Base-by-base conservation (phyloP, 2,888 invertebrate genomes). In the Empis stercorea region DNA sequence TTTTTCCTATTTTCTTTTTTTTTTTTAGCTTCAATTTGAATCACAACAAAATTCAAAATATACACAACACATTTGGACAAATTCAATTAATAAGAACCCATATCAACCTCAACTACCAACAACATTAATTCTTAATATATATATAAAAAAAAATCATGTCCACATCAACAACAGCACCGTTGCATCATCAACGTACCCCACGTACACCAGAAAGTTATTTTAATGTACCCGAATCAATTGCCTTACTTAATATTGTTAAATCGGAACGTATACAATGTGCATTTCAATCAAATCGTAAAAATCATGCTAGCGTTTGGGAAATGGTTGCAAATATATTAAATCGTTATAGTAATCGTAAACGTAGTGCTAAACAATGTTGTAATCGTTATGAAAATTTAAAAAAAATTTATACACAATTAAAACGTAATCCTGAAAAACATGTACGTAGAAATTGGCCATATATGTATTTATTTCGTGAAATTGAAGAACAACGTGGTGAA, bases 301-400 rank as follows among this genome's bases (percentile, higher is more conserved):
- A 68, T 45, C 67, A 68, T 57, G 67, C 67, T 15, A 68, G 69
- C 46, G 67, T 68, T 0, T 68, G 67, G 67, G 67, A 68, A 52
- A 68, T 68, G 67, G 67, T 68, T 3, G 67, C 67, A 32, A 65
- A 64, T 49, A 65, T 68, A 6, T 55, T 68, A 3, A 68, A 65
- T 48, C 61, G 65, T 2, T 68, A 63, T 48, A 68, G 67, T 47
- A 57, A 66, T 3, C 59, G 69, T 0, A 68, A 68, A 27, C 61
- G 67, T 1, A 66, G 51, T 9, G 64, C 67, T 2, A 68, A 68
- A 48, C 67, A 68, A 48, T 68, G 67, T 41, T 68, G 67, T 54
- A 68, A 68, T 56, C 63, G 67, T 17, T 68, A 68, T 48, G 67
- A 68, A 56, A 68, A 68, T 52, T 59, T 68, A 2, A 68, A 68